A percentile compares a stretch with the other conserved stretches of the same genome.
phyloP scores from a whole-genome alignment of 1,140 invertebrate species.

The Parapsyche elsis region DNA sequence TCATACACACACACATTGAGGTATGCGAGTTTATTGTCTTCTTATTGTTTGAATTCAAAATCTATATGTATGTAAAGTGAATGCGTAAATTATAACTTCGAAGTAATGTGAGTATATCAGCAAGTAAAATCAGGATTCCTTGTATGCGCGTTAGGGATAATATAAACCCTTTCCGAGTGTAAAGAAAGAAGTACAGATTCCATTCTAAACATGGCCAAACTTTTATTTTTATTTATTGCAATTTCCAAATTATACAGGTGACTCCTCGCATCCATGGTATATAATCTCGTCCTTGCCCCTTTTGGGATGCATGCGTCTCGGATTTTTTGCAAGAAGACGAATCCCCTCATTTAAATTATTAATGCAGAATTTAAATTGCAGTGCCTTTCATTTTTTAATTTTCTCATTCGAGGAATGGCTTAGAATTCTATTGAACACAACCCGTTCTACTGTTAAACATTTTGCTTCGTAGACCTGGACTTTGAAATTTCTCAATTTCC shows the following conservation, averaged over 20 bases:
- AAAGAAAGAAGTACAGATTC: slow-evolving; percentile 3
- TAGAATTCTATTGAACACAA: no score
- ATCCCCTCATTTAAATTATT: slow-evolving; percentile 24
- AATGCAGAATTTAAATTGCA: slow-evolving; percentile 24
- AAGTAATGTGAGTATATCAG: background rate
- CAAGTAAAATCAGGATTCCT: slow-evolving; percentile 1
- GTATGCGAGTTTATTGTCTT: no score
- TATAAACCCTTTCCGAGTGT: background rate
- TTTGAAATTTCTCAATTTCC: no score
- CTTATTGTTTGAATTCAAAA: no score
- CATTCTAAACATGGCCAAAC: slow-evolving; percentile 15
- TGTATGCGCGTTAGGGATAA: background rate
- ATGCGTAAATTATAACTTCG: no score
- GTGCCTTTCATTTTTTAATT: background rate
- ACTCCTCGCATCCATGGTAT: background rate
- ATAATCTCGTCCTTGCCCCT: slow-evolving; percentile 24
- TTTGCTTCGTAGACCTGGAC: no score
- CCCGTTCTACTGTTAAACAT: no score
- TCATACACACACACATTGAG: no score
- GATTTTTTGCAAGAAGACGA: background rate
- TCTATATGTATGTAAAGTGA: no score
- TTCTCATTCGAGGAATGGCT: no score
- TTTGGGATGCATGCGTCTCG: background rate
- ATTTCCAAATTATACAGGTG: slow-evolving; percentile 26
- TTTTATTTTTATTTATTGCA: slow-evolving; percentile 20